A percentile compares a stretch with the other conserved stretches of the same genome.
phyloP scores from a whole-genome alignment of 2,888 invertebrate genomes.

The Lasioglossum vierecki region DNA sequence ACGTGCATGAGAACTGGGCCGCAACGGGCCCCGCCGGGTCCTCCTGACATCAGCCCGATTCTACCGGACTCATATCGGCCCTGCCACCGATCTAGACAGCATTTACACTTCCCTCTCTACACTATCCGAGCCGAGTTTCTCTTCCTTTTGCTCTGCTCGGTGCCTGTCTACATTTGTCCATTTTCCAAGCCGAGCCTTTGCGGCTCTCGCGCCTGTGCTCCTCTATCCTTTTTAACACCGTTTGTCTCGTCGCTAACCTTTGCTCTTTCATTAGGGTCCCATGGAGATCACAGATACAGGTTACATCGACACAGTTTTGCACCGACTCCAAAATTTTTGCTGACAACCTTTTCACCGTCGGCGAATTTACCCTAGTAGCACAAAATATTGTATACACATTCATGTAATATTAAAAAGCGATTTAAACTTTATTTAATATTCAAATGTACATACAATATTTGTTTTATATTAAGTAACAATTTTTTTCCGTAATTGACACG shows the following conservation, averaged over 20 bases:
- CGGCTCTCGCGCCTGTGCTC: neutral
- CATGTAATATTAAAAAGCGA: no score
- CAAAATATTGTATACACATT: no score
- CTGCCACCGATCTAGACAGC: conserved; percentile 57
- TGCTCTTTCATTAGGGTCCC: no score
- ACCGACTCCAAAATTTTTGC: no score
- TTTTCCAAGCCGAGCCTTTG: neutral
- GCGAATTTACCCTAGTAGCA: no score
- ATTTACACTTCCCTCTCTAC: conserved; percentile 38
- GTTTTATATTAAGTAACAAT: no score
- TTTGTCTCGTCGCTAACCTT: neutral
- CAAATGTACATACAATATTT: no score
- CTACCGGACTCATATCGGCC: conserved; percentile 72
- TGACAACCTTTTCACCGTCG: no score
- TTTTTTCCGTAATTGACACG: neutral
- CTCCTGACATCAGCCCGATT: conserved; percentile 39
- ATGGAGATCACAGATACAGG: no score
- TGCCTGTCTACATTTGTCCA: neutral
- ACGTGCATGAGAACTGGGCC: conserved; percentile 83
- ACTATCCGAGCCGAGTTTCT: neutral
- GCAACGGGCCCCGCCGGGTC: conserved; percentile 70
- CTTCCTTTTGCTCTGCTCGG: neutral
- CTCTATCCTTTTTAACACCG: no score
- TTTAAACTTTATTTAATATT: no score
- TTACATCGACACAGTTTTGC: no score